Conservation (phyloP, 2,113 vertebrate genomes). For the Phoenicopterus ruber region DNA sequence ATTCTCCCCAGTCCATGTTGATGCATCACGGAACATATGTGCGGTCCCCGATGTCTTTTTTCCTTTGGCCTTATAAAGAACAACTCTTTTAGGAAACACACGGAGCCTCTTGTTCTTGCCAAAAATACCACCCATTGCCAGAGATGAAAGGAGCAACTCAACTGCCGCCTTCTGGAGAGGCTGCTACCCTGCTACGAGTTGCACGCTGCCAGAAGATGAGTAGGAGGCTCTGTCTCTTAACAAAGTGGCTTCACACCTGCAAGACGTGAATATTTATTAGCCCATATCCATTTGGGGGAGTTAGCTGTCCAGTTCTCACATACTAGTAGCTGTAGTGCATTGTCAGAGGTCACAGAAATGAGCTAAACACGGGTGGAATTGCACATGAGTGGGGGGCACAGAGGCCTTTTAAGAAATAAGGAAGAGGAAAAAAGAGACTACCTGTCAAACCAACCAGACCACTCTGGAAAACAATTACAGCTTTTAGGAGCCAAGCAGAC, state of each 20-base stretch:
- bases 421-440: neutral
- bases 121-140: slow-evolving; percentile 31
- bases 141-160: neutral
- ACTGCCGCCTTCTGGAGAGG: neutral
- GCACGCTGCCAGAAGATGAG: neutral
- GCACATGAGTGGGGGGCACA: neutral
- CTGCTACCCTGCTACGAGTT: neutral
- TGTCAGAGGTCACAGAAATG: neutral
- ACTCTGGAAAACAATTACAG: too few relatives aligned
- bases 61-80: neutral
- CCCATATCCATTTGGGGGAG: rapidly evolving
- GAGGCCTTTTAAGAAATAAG: neutral
- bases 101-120: neutral
- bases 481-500: neutral
- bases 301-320: neutral
- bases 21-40: neutral
- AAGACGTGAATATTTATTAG: neutral
- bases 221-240: neutral
- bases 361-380: neutral
- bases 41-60: rapidly evolving
- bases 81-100: neutral
- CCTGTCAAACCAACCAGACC: neutral
- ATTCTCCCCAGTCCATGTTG: slow-evolving; percentile 21
- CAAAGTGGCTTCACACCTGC: neutral
- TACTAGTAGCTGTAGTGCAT: neutral